phyloP scores from a whole-genome alignment of 1,140 invertebrate genomes.

The Formica exsecta region DNA sequence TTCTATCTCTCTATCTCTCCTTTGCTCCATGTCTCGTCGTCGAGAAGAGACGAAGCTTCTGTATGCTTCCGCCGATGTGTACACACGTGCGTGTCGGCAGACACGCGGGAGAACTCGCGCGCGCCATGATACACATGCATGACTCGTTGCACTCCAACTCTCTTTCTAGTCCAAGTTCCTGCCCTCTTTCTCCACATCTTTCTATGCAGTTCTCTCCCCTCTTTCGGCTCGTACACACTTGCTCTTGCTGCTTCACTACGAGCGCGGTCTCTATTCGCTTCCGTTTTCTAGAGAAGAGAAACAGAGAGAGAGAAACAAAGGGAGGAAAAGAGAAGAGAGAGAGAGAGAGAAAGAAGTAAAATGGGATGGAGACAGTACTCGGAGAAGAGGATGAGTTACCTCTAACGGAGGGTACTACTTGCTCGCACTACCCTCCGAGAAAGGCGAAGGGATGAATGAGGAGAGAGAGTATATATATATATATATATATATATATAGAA shows the following conservation, averaged over 20 bases:
- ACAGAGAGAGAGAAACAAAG: constrained; percentile 41
- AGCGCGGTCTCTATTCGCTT: constrained; percentile 67
- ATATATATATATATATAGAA: background rate
- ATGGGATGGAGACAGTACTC: constrained; percentile 9
- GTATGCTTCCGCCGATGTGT: constrained; percentile 47
- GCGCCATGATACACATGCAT: constrained; percentile 61
- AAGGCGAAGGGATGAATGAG: constrained; percentile 22
- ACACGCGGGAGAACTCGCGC: constrained; percentile 15
- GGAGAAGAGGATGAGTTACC: constrained; percentile 33
- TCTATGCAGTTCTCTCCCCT: constrained; percentile 31
- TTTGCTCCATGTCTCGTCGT: constrained; percentile 54
- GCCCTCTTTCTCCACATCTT: constrained; percentile 65
- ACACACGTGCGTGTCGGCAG: constrained; percentile 28
- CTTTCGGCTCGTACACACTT: constrained; percentile 42
- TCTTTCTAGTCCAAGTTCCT: constrained; percentile 8
- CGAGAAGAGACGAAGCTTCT: constrained; percentile 59
- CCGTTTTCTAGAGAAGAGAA: constrained; percentile 61
- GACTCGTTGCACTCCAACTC: constrained; percentile 51
- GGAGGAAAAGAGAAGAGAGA: constrained; percentile 63
- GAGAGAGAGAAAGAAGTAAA: constrained; percentile 45
- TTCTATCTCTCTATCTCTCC: constrained; percentile 20
- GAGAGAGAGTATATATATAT: no score
- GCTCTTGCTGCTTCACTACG: constrained; percentile 37
- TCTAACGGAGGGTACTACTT: constrained; percentile 34
- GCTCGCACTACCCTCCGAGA: constrained; percentile 46